A percentile compares a stretch with the other conserved stretches of the same genome.
Evolutionary conservation across 2,113 vertebrate species (phyloP).

Genomic region (Verasper variegatus): DNA sequence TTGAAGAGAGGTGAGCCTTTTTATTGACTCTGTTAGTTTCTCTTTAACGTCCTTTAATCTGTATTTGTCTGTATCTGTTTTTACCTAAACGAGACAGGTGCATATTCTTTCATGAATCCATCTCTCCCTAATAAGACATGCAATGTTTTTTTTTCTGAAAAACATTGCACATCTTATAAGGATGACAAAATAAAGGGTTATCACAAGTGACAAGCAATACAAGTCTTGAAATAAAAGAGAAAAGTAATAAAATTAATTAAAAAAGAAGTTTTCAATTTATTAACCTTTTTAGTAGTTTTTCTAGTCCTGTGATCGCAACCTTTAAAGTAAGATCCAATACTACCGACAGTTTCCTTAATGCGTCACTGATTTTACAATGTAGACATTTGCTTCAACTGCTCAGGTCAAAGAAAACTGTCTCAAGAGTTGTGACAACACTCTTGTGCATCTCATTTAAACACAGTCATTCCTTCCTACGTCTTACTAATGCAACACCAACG

Average conservation of each 20-base stretch:
- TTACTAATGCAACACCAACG: neutral
- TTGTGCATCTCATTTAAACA: neutral
- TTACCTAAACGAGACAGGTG: slow-evolving; percentile 8
- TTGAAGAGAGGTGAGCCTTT: slow-evolving; percentile 90
- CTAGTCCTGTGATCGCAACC: neutral
- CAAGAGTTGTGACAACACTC: neutral
- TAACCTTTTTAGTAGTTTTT: neutral
- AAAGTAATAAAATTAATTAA: neutral
- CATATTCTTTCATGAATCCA: neutral
- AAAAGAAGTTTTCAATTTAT: neutral
- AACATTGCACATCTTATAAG: no score
- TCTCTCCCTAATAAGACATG: neutral
- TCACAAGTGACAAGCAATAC: no score
- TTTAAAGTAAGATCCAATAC: neutral
- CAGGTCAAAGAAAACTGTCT: neutral
- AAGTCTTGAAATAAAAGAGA: neutral
- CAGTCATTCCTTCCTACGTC: neutral
- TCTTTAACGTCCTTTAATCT: neutral
- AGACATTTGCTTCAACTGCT: neutral
- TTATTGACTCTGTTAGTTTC: neutral
- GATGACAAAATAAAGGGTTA: no score
- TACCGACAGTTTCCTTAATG: neutral
- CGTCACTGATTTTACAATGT: neutral
- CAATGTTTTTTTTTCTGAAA: neutral
- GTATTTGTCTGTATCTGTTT: neutral